Evolutionary conservation across 2,888 invertebrate genomes (phyloP).

Genomic region (Seira musarum): DNA sequence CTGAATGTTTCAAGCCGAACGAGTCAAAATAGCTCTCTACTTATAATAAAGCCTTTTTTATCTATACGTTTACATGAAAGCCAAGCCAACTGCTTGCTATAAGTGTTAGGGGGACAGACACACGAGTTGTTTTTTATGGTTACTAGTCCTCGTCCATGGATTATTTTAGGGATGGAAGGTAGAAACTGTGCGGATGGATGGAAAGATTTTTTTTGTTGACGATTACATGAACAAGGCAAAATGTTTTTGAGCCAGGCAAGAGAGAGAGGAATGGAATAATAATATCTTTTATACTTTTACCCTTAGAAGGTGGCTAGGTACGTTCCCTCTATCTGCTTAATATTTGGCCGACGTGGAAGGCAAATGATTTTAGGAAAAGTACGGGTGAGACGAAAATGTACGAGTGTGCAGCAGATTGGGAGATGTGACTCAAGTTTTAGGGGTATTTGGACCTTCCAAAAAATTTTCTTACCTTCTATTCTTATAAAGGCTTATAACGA

Average conservation of each 20-base stretch:
- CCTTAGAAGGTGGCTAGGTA: conserved; percentile 61
- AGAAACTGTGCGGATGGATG: conserved; percentile 57
- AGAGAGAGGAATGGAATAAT: conserved; percentile 39
- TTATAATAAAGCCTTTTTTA: background rate
- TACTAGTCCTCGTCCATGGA: conserved; percentile 43
- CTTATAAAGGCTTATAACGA: too few relatives aligned
- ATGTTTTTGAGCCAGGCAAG: conserved; percentile 8
- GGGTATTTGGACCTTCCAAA: conserved; percentile 54
- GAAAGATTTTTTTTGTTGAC: conserved; percentile 38
- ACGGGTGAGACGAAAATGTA: conserved; percentile 53
- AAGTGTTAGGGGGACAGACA: background rate
- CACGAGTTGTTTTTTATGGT: conserved; percentile 26
- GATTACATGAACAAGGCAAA: too few relatives aligned
- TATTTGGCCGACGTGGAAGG: conserved; percentile 53
- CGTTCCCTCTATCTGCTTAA: conserved; percentile 55
- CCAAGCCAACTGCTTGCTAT: background rate
- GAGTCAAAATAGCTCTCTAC: conserved; percentile 25
- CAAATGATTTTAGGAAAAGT: conserved; percentile 57
- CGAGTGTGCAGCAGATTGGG: conserved; percentile 50
- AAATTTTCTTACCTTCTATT: too few relatives aligned
- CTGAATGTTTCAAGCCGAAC: conserved; percentile 32
- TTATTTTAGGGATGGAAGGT: conserved; percentile 60
- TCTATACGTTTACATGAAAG: background rate
- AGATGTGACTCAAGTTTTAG: conserved; percentile 50
- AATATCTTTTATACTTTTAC: conserved; percentile 61